Evolutionary conservation across 1,140 invertebrate genomes (phyloP).

Genomic region (Rhopalosiphum padi): DNA sequence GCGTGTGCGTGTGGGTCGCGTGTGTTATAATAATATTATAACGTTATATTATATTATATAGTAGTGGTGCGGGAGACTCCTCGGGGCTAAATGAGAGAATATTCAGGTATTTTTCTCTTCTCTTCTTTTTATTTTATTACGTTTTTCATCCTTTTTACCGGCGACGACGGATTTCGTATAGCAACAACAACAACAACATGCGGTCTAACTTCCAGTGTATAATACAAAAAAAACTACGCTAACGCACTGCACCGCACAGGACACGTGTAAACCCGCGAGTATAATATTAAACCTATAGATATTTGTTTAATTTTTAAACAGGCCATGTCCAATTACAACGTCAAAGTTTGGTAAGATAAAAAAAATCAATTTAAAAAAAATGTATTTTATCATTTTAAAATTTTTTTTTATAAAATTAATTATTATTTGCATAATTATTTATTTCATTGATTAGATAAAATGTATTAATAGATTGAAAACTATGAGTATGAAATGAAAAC

Average conservation of each 20-base stretch:
- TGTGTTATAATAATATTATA: neutral
- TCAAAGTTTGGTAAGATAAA: neutral
- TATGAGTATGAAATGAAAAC: neutral
- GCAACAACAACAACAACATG: neutral
- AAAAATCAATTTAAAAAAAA: neutral
- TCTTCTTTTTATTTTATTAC: neutral
- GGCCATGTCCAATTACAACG: too few relatives aligned
- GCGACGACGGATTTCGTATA: neutral
- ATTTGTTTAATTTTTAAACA: neutral
- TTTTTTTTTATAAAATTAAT: too few relatives aligned
- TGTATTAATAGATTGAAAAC: too few relatives aligned
- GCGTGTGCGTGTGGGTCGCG: slow-evolving; percentile 8
- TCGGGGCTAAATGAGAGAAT: neutral
- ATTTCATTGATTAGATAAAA: too few relatives aligned
- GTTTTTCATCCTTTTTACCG: neutral
- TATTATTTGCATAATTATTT: too few relatives aligned
- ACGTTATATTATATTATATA: neutral
- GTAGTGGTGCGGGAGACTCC: neutral
- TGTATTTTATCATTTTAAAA: neutral
- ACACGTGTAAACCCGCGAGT: neutral
- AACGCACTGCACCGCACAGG: neutral
- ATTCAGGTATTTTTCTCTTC: slow-evolving; percentile 4
- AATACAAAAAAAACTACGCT: neutral
- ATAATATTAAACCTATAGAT: neutral
- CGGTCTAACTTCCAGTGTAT: neutral